Base-by-base conservation (phyloP, 2,113 vertebrate genomes). In the Scophthalmus maximus region DNA sequence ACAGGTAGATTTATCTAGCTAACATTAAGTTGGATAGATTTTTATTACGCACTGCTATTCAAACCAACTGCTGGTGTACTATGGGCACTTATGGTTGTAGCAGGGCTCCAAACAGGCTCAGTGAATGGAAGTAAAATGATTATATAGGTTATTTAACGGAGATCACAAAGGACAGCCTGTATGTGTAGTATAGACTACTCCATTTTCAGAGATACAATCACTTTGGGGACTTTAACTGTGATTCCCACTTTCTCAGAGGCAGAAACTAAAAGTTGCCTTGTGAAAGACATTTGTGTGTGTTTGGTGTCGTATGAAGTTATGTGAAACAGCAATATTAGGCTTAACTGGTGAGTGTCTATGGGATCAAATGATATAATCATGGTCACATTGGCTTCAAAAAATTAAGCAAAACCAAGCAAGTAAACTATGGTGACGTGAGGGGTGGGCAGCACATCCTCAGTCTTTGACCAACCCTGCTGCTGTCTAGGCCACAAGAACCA, bases 401-500 rank as follows among this genome's bases (percentile, higher is more conserved):
- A 25, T 23, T 25, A 11, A 11, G 7, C 18, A 47, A 47, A 47
- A 47, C 17, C 8, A 47, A 9, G n/a, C 11, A 47, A 47, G 44
- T 47, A 9, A 47, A 8, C 11, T 11, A 38, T 2, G 36, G 10
- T 38, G 36, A 9, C 5, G 6, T 38, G 36, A 22, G 18, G 44
- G 10, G 44, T 18, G 42, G 14, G n/a, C 44, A 9, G n/a, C n/a
- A 6, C n/a, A 6, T 20, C 14, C 11, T 50, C 20, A 5, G 5
- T 5, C 7, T 50, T 25, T 18, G 51, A 18, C 4, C 4, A 29
- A 2, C 26, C 26, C 1, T 29, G 3, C 11, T 14, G n/a, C n/a
- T n/a, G 42, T 15, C 51, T 53, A 32, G 46, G 46, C 6, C 60
- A 79, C 20, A 59, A 40, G 9, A 64, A 60, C 44, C 57, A 63